These are phyloP conservation scores for Drosophila pseudoananassae DNA, from an alignment of 1,140 invertebrate genomes.

Conservation along the genomic window DNA sequence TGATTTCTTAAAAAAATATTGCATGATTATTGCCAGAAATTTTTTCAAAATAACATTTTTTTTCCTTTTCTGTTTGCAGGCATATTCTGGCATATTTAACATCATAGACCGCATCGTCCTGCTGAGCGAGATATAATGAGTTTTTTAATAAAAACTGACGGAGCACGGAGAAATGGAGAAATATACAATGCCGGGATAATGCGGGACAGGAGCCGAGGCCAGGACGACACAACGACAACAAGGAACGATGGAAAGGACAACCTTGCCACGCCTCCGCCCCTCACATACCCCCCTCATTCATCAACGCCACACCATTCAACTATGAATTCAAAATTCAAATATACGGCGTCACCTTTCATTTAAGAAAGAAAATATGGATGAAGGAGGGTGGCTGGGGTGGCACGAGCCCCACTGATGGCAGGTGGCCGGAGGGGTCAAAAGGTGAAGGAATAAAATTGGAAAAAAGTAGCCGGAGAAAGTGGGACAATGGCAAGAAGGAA, in stretches of 20 bases:
- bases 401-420: too few species aligned
- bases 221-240: conserved; percentile 4
- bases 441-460: not conserved
- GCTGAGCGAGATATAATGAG: conserved; percentile 61
- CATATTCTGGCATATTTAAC: not conserved
- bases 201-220: not conserved
- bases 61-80: too few species aligned
- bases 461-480: conserved; percentile 8
- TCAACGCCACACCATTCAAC: not conserved
- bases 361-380: conserved; percentile 35
- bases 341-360: conserved; percentile 63
- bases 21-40: too few species aligned
- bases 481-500: conserved; percentile 15
- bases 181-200: conserved; percentile 39
- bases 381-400: not conserved
- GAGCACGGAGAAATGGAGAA: conserved; percentile 17
- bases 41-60: too few species aligned
- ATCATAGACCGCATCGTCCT: conserved; percentile 38
- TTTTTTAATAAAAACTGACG: conserved; percentile 69
- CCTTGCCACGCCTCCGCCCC: not conserved
- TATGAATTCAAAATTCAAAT: conserved; percentile 63
- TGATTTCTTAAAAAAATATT: too few species aligned
- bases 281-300: not conserved
- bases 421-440: not conserved
- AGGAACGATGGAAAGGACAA: conserved; percentile 31